Evolutionary conservation across 2,888 invertebrate genomes (phyloP), one percentile per base, ranked within the genome.

Genomic region (Xanthia togata): DNA sequence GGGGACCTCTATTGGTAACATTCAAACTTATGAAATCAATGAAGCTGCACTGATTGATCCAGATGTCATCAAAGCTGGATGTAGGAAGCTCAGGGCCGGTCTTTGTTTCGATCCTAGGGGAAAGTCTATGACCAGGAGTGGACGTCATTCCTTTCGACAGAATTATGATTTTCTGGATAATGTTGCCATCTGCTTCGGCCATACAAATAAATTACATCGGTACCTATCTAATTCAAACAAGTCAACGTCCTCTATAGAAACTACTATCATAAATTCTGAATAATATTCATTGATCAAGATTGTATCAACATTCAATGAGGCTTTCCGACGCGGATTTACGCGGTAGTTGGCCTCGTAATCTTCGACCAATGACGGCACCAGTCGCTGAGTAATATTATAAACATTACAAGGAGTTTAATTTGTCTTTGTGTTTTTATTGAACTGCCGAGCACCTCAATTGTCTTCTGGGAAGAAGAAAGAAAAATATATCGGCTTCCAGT

Each of bases 331-430:
- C 87, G 89, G 89, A 89, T 88, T 88, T 87, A 80, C 72, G 69
- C 81, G 88, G 86, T 88, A 81, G 84, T 78, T 89, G 90, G 85
- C 90, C 90, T 91, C 87, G 89, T 83, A 82, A 89, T 90, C 85
- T 78, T 80, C 60, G 76, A 35, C 26, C 78, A 83, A 85, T 90
- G 89, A 91, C 87, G 86, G 55, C 86, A 89, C 38, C 62, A 68
- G 11, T 31, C 35, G 63, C 53, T 83, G 82, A 75, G 26, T 82
- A 85, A 82, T 68, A 63, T 44, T 79, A 23, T 31, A 55, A 55
- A 76, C 17, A 55, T 82, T 77, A 77, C n/a, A 3, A 23, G n/a
- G 12, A 73, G 4, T 47, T 73, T 14, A 0, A 60, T 44, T 55
- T 47, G 41, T 44, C 44, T 81, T 80, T 73, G 20, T 60, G 17